phyloP scores from a whole-genome alignment of 2,113 vertebrate species.

The Paraplagusia blochii region DNA sequence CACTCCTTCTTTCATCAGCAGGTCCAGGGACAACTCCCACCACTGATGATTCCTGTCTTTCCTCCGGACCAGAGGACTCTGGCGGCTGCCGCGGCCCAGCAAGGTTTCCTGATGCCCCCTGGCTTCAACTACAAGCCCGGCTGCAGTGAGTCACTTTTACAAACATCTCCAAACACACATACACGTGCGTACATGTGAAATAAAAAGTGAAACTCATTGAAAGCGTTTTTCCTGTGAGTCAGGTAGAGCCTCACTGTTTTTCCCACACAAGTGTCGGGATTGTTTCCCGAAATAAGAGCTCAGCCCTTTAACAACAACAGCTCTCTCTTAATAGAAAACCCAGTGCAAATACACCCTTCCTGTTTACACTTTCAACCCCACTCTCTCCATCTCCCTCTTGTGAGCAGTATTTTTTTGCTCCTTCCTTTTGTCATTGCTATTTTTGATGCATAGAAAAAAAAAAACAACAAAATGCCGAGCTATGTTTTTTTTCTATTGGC shows the following conservation, averaged over 20 bases:
- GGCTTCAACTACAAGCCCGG: slow-evolving; percentile 99
- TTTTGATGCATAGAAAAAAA: slow-evolving; percentile 64
- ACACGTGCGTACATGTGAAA: slow-evolving; percentile 6
- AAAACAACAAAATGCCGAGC: slow-evolving; percentile 63
- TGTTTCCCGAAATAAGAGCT: slow-evolving; percentile 62
- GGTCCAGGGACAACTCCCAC: slow-evolving; percentile 98
- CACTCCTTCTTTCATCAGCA: slow-evolving; percentile 78
- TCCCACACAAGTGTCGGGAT: slow-evolving; percentile 54
- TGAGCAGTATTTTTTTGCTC: slow-evolving; percentile 55
- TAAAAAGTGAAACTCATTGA: slow-evolving; percentile 17
- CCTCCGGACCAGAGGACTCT: slow-evolving; percentile 97
- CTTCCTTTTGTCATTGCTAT: slow-evolving; percentile 68
- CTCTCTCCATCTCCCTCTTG: slow-evolving; percentile 37
- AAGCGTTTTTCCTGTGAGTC: slow-evolving; percentile 26
- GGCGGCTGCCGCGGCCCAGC: slow-evolving; percentile 93
- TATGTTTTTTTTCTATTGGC: slow-evolving; percentile 65
- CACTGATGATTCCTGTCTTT: slow-evolving; percentile 97
- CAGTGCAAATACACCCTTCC: slow-evolving; percentile 68
- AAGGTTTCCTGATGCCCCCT: slow-evolving; percentile 97
- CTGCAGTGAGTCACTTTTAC: slow-evolving; percentile 84
- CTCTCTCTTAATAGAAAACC: slow-evolving; percentile 64
- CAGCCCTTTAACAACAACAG: slow-evolving; percentile 52
- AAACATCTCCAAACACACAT: not conserved
- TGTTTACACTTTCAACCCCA: slow-evolving; percentile 59
- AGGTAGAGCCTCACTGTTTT: slow-evolving; percentile 42